These are phyloP conservation scores for Nesogale talazaci DNA, from an alignment of 2,113 vertebrate genomes.

Conservation along the genomic window DNA sequence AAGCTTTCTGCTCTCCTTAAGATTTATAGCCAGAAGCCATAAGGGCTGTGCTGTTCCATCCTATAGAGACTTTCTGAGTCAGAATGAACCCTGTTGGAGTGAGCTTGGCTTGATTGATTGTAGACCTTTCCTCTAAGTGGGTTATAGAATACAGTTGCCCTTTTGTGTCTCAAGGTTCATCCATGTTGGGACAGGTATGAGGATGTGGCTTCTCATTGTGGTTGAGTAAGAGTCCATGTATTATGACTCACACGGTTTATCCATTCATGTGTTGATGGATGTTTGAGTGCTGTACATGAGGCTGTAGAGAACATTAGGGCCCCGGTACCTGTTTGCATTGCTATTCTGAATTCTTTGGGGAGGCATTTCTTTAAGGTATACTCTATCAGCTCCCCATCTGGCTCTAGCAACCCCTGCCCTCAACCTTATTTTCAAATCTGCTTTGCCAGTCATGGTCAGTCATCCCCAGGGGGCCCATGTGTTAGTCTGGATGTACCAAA, in stretches of 20 bases:
- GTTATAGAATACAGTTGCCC: background rate
- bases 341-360: background rate
- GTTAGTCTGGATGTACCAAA: too few relatives aligned
- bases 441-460: background rate
- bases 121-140: background rate
- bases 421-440: background rate
- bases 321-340: background rate
- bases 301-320: background rate
- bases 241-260: background rate
- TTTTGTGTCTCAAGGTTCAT: background rate
- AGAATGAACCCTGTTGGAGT: too few relatives aligned
- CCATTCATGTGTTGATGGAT: background rate
- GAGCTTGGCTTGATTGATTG: background rate
- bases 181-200: background rate
- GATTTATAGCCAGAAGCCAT: too few relatives aligned
- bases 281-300: background rate
- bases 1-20: too few relatives aligned
- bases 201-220: background rate
- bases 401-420: background rate
- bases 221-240: background rate
- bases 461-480: too few relatives aligned
- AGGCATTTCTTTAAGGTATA: background rate
- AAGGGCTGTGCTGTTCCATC: too few relatives aligned
- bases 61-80: too few relatives aligned
- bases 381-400: background rate